Conservation (phyloP, 2,797 vertebrate genomes). For the Merluccius polli region DNA sequence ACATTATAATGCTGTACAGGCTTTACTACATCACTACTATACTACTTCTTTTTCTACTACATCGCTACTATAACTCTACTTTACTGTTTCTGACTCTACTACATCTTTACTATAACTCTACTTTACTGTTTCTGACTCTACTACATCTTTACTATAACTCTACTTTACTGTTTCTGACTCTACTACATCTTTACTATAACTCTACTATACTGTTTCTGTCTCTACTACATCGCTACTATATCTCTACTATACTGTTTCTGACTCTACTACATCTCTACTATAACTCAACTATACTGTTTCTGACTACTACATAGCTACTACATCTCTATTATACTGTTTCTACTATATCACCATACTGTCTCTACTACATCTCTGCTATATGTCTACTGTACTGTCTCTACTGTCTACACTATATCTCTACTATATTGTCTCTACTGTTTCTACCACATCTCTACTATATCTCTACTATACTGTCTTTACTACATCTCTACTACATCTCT, state of each 20-base stretch:
- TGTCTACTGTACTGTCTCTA: too few species aligned
- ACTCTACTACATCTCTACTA: too few species aligned
- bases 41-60: neutral
- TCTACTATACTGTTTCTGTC: too few species aligned
- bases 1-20: conserved; percentile 3
- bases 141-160: neutral
- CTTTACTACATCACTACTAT: neutral
- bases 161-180: neutral
- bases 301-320: too few species aligned
- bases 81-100: neutral
- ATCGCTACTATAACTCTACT: neutral
- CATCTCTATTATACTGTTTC: too few species aligned
- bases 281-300: too few species aligned
- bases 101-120: neutral
- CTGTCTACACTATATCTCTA: neutral
- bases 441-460: neutral
- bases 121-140: neutral
- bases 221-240: neutral
- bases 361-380: too few species aligned
- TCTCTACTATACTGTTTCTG: neutral
- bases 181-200: too few species aligned
- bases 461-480: too few species aligned
- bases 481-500: too few species aligned
- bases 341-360: too few species aligned
- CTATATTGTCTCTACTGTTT: neutral